These are phyloP conservation scores for Spongia lamella DNA, from an alignment of 37 sponge, comb jelly and placozoan genomes.

Conservation along the genomic window DNA sequence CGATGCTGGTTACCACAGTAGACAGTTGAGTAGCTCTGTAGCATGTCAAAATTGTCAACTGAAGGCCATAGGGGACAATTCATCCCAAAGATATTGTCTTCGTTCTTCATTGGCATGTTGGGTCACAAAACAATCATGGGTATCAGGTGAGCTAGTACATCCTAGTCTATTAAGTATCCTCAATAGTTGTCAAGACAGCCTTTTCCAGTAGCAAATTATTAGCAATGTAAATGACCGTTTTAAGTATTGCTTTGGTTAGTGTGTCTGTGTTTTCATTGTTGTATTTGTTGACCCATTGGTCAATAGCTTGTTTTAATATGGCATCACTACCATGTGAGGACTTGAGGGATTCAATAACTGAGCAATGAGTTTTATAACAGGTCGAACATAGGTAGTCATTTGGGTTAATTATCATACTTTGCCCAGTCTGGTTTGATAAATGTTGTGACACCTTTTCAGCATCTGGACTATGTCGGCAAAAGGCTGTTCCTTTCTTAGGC, in stretches of 20 bases:
- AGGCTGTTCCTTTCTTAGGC: neutral
- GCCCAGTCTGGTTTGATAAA: no score
- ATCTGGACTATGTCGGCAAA: no score
- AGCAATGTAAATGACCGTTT: neutral
- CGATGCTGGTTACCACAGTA: conserved; percentile 39
- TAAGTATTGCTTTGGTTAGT: neutral
- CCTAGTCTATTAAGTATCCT: conserved; percentile 16
- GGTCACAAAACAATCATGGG: conserved; percentile 41
- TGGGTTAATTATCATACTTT: neutral
- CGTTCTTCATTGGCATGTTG: neutral
- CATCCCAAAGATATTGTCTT: neutral
- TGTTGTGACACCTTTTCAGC: no score
- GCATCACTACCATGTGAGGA: no score
- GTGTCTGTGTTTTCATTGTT: no score
- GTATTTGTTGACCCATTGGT: no score
- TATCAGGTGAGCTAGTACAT: conserved; percentile 17
- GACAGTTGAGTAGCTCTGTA: conserved; percentile 33
- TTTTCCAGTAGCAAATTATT: neutral
- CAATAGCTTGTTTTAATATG: neutral
- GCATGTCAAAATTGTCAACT: conserved; percentile 42
- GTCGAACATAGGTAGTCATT: neutral
- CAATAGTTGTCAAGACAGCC: conserved; percentile 2
- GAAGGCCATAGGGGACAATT: neutral
- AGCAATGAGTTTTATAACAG: neutral
- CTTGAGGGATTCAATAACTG: neutral